Evolutionary conservation across 2,113 vertebrate species (phyloP).

Genomic region (Sphyrna mokarran): DNA sequence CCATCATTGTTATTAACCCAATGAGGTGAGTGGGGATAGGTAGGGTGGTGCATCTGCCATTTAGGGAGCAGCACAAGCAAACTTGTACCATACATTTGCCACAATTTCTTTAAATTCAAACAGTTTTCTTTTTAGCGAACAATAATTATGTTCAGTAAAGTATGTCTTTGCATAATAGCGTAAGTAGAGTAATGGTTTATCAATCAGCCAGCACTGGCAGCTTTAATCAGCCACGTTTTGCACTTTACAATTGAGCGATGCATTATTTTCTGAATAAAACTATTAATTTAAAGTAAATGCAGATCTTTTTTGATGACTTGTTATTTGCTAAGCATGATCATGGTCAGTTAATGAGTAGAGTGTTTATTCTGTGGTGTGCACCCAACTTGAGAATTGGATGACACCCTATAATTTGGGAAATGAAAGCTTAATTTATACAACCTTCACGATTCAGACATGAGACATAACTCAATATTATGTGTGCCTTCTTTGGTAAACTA

Average conservation of each 20-base stretch:
- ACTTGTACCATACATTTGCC: neutral
- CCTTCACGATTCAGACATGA: neutral
- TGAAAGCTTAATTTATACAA: slow-evolving; percentile 13
- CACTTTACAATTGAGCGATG: too few species aligned
- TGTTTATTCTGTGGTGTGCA: neutral
- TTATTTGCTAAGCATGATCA: neutral
- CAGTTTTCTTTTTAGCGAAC: neutral
- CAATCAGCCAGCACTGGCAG: neutral
- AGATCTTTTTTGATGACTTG: neutral
- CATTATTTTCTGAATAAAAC: neutral
- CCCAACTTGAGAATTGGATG: slow-evolving; percentile 13
- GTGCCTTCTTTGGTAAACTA: neutral
- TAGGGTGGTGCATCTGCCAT: too few species aligned
- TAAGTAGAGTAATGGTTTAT: neutral
- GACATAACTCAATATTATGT: neutral
- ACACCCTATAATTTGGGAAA: slow-evolving; percentile 27
- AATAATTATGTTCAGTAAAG: neutral
- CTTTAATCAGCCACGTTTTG: too few species aligned
- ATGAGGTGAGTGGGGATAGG: too few species aligned
- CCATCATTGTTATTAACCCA: too few species aligned
- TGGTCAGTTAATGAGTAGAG: neutral
- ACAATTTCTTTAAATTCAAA: neutral
- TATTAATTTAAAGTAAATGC: neutral
- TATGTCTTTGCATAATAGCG: neutral
- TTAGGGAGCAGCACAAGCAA: too few species aligned